Evolutionary conservation across 2,113 vertebrate genomes (phyloP), one percentile per base, ranked within the genome.

Genomic region (Phycodurus eques): DNA sequence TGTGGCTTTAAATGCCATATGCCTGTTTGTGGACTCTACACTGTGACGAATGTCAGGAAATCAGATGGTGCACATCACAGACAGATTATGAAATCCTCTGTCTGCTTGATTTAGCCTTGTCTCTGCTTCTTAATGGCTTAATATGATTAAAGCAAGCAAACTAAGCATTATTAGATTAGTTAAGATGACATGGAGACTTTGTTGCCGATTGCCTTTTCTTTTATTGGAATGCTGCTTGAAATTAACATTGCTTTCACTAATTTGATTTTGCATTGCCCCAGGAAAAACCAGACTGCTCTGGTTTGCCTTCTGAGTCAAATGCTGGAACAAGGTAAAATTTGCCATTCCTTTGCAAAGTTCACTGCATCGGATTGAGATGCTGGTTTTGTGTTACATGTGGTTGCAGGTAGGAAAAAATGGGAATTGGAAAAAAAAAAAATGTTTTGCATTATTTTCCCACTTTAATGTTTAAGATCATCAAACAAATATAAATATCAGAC

Each of bases 61-160:
- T 90, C 88, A 88, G 80, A 86, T 76, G 72, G 79, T 80, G 72
- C 81, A 82, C 85, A 82, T 90, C 85, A 89, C 87, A 81, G 78
- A 73, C 71, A 88, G 88, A 91, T 91, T 85, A 92, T 86, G 80
- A 83, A 79, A 90, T 89, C 83, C 82, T 88, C 80, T 87, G 88
- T 85, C 90, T 86, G 83, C 80, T 86, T 75, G 83, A 87, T 76
- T 89, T 80, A 85, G 73, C 67, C 80, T 80, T 35, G 70, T 88
- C 85, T 86, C 76, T 83, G 74, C 78, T 79, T 86, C 83, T 83
- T 77, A 84, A 86, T 88, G 72, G 75, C 85, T 87, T 88, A 91
- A 92, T 89, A 77, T 83, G 84, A 92, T 92, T 91, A 91, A 91
- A 90, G 88, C 88, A 89, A 91, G 90, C 88, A 90, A 92, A 91